Conservation (phyloP, 1,140 invertebrate genomes). For the Lerema accius region DNA sequence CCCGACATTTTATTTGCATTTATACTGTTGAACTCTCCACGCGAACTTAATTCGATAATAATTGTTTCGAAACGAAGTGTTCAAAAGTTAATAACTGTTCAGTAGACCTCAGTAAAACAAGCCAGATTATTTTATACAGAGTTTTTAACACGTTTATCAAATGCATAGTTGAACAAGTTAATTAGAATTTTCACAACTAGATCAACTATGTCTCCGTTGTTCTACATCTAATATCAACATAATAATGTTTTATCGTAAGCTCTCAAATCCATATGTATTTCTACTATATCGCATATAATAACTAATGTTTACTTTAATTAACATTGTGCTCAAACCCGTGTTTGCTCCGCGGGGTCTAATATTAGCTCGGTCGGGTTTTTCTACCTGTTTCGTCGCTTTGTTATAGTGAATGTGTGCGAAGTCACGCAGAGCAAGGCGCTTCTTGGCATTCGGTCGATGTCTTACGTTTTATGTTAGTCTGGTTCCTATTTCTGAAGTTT, state of each 20-base stretch:
- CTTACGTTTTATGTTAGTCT: constrained; percentile 52
- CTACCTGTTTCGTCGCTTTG: constrained; percentile 62
- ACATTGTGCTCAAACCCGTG: constrained; percentile 43
- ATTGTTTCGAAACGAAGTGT: constrained; percentile 31
- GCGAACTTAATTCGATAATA: constrained; percentile 32
- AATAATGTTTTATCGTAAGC: neutral
- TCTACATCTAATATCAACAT: too few relatives aligned
- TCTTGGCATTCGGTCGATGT: constrained; percentile 50
- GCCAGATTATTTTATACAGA: neutral
- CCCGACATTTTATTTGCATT: constrained; percentile 28
- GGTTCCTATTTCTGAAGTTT: constrained; percentile 31
- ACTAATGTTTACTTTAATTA: constrained; percentile 60
- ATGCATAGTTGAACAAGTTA: neutral
- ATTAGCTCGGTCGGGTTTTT: constrained; percentile 59
- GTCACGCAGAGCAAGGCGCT: constrained; percentile 57
- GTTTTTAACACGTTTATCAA: neutral
- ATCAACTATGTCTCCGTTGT: too few relatives aligned
- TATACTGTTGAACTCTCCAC: constrained; percentile 29
- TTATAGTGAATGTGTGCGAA: constrained; percentile 60
- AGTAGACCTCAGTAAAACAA: constrained; percentile 16
- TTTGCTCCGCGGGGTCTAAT: constrained; percentile 45
- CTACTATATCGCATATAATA: constrained; percentile 13
- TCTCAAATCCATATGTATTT: constrained; percentile 28
- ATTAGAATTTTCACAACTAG: too few relatives aligned
- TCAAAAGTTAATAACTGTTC: constrained; percentile 31